These are phyloP conservation scores for Carabus problematicus DNA, from an alignment of 2,888 invertebrate genomes.

Conservation along the genomic window DNA sequence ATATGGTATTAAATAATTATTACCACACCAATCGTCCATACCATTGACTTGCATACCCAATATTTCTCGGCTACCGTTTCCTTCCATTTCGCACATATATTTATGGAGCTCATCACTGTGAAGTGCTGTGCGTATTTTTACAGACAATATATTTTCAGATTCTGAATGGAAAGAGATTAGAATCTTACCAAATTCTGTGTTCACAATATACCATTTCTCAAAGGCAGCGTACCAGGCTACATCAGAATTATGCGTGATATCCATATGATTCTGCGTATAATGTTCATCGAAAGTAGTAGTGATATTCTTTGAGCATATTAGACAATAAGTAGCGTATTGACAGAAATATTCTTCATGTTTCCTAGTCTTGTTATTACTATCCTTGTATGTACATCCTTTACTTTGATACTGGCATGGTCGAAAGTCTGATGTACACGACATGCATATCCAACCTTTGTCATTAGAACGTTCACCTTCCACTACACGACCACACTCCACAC, in stretches of 20 bases:
- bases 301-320: not conserved
- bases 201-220: not conserved
- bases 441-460: not conserved
- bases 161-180: not conserved
- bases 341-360: not conserved
- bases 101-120: not conserved
- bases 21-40: too few relatives aligned
- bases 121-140: not conserved
- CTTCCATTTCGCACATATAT: not conserved
- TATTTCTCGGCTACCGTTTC: too few relatives aligned
- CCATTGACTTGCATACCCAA: too few relatives aligned
- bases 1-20: too few relatives aligned
- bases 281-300: not conserved
- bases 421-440: not conserved
- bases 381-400: not conserved
- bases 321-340: not conserved
- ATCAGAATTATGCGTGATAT: not conserved
- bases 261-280: not conserved
- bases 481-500: conserved; percentile 1
- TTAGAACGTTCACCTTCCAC: not conserved
- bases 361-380: not conserved
- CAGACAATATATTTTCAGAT: not conserved
- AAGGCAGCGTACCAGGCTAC: not conserved
- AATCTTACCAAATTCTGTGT: conserved; percentile 2
- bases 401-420: not conserved